A percentile compares a stretch with the other conserved stretches of the same genome.
Evolutionary conservation across 2,113 vertebrate genomes (phyloP).

Genomic region (Eonycteris spelaea): DNA sequence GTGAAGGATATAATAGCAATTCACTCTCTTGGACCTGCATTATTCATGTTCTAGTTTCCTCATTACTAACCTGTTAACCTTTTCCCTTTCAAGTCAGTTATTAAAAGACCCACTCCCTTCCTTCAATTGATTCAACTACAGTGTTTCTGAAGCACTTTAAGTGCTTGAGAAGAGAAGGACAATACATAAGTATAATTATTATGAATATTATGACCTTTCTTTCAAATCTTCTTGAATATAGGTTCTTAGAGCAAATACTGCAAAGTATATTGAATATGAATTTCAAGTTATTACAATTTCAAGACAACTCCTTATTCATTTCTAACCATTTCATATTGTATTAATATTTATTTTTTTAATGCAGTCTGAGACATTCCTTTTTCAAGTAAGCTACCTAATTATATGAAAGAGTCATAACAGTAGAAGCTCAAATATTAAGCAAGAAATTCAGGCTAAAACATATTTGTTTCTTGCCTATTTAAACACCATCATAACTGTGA

Average conservation of each 20-base stretch:
- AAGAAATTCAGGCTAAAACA: conserved; percentile 50
- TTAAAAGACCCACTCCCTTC: neutral
- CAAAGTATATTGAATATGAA: conserved; percentile 27
- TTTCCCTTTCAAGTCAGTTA: neutral
- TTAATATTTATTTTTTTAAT: conserved; percentile 45
- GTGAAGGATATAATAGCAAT: neutral
- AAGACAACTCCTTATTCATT: conserved; percentile 27
- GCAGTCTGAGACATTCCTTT: neutral
- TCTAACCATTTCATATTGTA: neutral
- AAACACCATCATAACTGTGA: conserved; percentile 23
- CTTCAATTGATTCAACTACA: neutral
- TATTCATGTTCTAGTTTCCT: neutral
- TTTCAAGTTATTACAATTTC: conserved; percentile 25
- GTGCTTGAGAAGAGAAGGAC: conserved; percentile 1
- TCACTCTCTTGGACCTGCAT: neutral
- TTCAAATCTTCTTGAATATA: conserved; percentile 6
- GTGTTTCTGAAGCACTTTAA: neutral
- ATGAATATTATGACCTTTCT: neutral
- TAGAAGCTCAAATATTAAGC: conserved; percentile 36
- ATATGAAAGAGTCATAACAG: conserved; percentile 47
- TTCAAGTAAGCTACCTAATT: conserved; percentile 34
- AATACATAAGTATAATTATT: neutral
- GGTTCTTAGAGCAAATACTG: conserved; percentile 24
- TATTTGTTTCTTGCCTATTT: neutral
- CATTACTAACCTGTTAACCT: neutral